Evolutionary conservation across 2,888 invertebrate species (phyloP).

Genomic region (Timema cristinae): DNA sequence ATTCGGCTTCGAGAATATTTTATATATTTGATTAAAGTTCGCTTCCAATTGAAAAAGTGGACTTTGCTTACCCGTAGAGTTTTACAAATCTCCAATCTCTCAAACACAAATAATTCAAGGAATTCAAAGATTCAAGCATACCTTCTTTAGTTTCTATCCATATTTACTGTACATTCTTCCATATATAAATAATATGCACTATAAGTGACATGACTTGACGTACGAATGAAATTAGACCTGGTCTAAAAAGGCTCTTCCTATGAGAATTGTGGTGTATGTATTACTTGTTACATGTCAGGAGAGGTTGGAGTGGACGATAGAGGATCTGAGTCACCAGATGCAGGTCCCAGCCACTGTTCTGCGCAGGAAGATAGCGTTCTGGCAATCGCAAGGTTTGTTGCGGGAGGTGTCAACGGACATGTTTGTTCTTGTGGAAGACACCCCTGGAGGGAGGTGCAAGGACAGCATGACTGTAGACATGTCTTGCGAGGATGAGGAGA

Average conservation of each 20-base stretch:
- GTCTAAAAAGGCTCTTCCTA: too few species aligned
- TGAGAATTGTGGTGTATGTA: too few species aligned
- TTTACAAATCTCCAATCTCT: too few species aligned
- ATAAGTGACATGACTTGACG: neutral
- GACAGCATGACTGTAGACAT: constrained; percentile 57
- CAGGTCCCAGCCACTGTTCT: constrained; percentile 83
- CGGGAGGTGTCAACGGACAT: constrained; percentile 70
- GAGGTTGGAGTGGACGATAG: constrained; percentile 66
- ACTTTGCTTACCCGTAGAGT: too few species aligned
- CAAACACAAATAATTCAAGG: constrained; percentile 44
- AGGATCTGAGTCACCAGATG: constrained; percentile 78
- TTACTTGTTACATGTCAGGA: too few species aligned
- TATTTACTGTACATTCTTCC: constrained; percentile 7
- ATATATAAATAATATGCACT: constrained; percentile 9
- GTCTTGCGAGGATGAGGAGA: constrained; percentile 81
- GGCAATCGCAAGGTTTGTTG: constrained; percentile 74
- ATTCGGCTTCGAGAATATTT: too few species aligned
- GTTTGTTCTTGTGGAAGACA: constrained; percentile 68
- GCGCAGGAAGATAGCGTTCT: constrained; percentile 82
- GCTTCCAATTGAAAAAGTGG: too few species aligned
- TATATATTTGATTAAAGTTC: too few species aligned
- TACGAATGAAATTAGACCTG: too few species aligned
- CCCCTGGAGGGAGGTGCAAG: constrained; percentile 49
- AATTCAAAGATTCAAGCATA: constrained; percentile 47
- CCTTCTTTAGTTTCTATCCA: neutral